Percentiles rank a stretch among this genome's conserved stretches.
These are phyloP conservation scores for Callopanchax toddi DNA, from an alignment of 2,113 vertebrate species.

Conservation along the genomic window DNA sequence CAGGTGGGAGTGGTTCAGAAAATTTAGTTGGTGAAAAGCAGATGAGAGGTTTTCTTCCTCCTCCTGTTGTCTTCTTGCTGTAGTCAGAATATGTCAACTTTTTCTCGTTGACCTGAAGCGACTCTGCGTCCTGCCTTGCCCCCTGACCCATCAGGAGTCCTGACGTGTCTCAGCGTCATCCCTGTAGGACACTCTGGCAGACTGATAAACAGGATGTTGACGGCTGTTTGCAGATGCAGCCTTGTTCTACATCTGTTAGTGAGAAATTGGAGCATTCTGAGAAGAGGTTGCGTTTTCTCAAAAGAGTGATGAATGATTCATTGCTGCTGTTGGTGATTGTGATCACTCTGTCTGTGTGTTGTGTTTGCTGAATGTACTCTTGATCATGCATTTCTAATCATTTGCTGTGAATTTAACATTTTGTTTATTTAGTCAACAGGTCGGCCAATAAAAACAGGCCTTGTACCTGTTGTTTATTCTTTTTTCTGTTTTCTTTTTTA, in stretches of 20 bases:
- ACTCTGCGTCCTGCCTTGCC: constrained; percentile 54
- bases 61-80: constrained; percentile 79
- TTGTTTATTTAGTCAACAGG: constrained; percentile 17
- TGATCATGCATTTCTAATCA: constrained; percentile 44
- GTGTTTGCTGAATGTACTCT: constrained; percentile 49
- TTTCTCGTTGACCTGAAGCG: constrained; percentile 54
- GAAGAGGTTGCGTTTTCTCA: constrained; percentile 43
- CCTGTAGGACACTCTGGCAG: constrained; percentile 55
- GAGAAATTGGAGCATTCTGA: constrained; percentile 40
- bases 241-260: constrained; percentile 32
- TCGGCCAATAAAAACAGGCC: constrained; percentile 17
- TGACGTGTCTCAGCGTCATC: constrained; percentile 36
- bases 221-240: constrained; percentile 31
- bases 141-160: constrained; percentile 50
- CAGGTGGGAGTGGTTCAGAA: constrained; percentile 38
- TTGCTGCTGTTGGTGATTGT: constrained; percentile 48
- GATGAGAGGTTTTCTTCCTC: constrained; percentile 30
- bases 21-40: constrained; percentile 32
- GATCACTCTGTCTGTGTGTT: constrained; percentile 43
- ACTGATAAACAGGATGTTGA: constrained; percentile 29
- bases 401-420: constrained; percentile 5
- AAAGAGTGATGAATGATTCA: constrained; percentile 55
- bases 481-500: constrained; percentile 12
- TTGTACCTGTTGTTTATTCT: constrained; percentile 16
- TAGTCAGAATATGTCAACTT: constrained; percentile 73